These are phyloP conservation scores for Syrista parreyssii DNA, from an alignment of 2,888 invertebrate genomes.

Conservation along the genomic window DNA sequence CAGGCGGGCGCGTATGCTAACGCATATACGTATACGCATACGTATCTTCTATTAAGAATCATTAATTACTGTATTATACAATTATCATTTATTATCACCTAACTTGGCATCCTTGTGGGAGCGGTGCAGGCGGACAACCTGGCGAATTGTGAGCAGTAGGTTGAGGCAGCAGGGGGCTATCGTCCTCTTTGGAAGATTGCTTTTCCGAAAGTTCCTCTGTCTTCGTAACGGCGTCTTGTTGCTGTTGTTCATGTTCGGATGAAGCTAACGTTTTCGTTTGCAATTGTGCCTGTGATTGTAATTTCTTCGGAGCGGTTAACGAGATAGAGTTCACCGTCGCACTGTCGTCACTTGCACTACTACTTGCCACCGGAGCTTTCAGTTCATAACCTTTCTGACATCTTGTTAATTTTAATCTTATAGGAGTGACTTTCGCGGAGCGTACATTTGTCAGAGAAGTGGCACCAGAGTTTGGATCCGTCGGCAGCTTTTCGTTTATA, in stretches of 20 bases:
- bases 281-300: not conserved
- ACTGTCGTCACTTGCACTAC: slow-evolving; percentile 35
- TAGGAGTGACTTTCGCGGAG: slow-evolving; percentile 79
- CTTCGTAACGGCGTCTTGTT: slow-evolving; percentile 71
- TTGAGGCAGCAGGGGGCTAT: slow-evolving; percentile 26
- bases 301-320: slow-evolving; percentile 9
- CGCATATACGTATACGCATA: slow-evolving; percentile 24
- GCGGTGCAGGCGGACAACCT: slow-evolving; percentile 70
- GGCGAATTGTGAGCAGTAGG: slow-evolving; percentile 46
- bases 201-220: slow-evolving; percentile 36
- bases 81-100: slow-evolving; percentile 83
- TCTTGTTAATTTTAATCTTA: slow-evolving; percentile 85
- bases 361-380: slow-evolving; percentile 56
- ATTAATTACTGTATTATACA: slow-evolving; percentile 57
- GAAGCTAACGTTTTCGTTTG: not conserved
- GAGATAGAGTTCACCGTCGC: slow-evolving; percentile 27
- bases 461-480: slow-evolving; percentile 55
- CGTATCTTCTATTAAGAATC: slow-evolving; percentile 41
- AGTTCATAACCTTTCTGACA: slow-evolving; percentile 79
- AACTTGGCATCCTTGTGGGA: slow-evolving; percentile 87
- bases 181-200: slow-evolving; percentile 45
- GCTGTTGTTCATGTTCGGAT: not conserved
- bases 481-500: slow-evolving; percentile 59
- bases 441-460: slow-evolving; percentile 71
- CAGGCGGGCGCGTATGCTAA: slow-evolving; percentile 25